Percentiles rank a stretch among this genome's conserved stretches.
phyloP scores from a whole-genome alignment of 2,888 invertebrate species.

The Acrobasis consociella region DNA sequence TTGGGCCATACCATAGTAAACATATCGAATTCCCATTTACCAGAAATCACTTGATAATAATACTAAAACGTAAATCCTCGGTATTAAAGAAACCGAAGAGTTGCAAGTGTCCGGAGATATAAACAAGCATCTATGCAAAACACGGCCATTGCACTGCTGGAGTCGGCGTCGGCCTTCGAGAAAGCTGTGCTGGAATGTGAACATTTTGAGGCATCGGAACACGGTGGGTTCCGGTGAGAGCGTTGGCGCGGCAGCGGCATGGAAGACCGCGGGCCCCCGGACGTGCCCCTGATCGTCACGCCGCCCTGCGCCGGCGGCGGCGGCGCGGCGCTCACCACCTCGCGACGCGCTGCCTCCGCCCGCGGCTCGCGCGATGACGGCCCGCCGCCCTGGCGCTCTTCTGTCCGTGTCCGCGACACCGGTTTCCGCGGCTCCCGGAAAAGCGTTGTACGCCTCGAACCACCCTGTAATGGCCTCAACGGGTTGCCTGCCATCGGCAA shows the following conservation, averaged over 20 bases:
- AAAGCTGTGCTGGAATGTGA: conserved; percentile 78
- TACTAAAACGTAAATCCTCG: conserved; percentile 47
- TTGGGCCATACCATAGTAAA: conserved; percentile 68
- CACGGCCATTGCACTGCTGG: conserved; percentile 75
- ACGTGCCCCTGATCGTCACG: conserved; percentile 75
- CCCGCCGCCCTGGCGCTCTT: conserved; percentile 83
- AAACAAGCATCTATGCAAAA: conserved; percentile 77
- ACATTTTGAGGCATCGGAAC: conserved; percentile 69
- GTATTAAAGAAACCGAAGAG: conserved; percentile 50
- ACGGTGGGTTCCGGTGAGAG: conserved; percentile 80
- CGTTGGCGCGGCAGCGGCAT: conserved; percentile 82
- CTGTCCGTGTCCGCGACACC: conserved; percentile 85
- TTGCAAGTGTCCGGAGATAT: conserved; percentile 47
- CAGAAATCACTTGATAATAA: conserved; percentile 38
- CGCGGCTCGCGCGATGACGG: conserved; percentile 72
- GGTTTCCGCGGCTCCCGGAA: conserved; percentile 85
- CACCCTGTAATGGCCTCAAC: conserved; percentile 85
- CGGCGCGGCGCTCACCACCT: conserved; percentile 68
- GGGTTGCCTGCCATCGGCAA: conserved; percentile 81
- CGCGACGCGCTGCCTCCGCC: conserved; percentile 68
- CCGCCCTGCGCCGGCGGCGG: conserved; percentile 58
- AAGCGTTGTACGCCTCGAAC: conserved; percentile 85
- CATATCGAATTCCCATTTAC: conserved; percentile 39
- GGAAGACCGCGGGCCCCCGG: conserved; percentile 81
- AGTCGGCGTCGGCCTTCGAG: conserved; percentile 75